Percentiles rank a stretch among this genome's conserved stretches.
Conservation (phyloP, 2,888 invertebrate species). For the Trichogramma evanescens region DNA sequence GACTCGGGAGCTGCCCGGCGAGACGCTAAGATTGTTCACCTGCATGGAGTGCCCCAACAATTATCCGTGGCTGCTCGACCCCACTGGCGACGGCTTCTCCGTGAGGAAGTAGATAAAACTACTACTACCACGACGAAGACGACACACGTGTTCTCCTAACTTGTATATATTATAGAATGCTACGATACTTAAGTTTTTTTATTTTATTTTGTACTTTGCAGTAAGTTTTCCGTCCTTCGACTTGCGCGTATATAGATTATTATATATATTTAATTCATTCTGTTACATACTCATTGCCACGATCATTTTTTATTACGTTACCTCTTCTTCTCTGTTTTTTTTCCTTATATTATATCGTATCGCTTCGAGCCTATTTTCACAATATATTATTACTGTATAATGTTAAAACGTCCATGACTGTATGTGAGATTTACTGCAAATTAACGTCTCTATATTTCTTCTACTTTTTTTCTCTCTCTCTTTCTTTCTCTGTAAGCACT, state of each 20-base stretch:
- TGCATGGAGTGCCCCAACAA: constrained; percentile 95
- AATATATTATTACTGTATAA: neutral
- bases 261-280: neutral
- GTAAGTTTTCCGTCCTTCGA: neutral
- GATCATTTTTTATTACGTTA: neutral
- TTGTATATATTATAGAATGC: too few species aligned
- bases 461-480: neutral
- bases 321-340: neutral
- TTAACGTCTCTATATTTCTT: neutral
- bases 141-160: too few species aligned
- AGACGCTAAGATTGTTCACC: constrained; percentile 85
- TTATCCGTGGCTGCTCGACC: constrained; percentile 91
- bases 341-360: neutral
- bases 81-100: constrained; percentile 88
- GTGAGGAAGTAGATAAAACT: constrained; percentile 56
- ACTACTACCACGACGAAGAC: too few species aligned
- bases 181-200: too few species aligned
- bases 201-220: too few species aligned
- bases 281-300: neutral
- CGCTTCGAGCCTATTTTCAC: neutral
- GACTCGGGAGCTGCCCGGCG: constrained; percentile 84
- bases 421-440: constrained; percentile 7
- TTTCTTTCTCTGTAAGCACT: too few species aligned
- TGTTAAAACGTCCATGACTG: neutral
- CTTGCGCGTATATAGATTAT: neutral